Evolutionary conservation across 2,113 vertebrate species (phyloP).

Genomic region (Podiceps cristatus): DNA sequence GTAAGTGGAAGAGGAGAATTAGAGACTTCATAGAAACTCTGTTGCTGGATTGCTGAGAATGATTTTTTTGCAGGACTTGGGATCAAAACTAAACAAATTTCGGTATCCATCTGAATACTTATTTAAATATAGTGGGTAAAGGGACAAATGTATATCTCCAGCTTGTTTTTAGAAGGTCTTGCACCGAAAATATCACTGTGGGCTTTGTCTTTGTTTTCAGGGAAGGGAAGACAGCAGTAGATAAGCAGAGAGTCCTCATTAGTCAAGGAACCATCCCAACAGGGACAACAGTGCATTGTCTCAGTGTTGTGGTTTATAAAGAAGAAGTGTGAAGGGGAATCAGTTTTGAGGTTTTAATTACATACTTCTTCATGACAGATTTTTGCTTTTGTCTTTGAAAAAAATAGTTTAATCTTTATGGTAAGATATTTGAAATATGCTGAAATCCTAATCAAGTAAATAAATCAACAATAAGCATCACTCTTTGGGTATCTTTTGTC

Average conservation of each 20-base stretch:
- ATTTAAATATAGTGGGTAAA: background rate
- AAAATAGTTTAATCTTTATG: background rate
- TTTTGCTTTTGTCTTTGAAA: background rate
- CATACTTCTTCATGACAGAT: background rate
- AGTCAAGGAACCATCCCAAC: background rate
- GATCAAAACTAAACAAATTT: background rate
- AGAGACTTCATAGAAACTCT: background rate
- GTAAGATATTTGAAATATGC: background rate
- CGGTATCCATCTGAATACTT: background rate
- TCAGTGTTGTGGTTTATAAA: background rate
- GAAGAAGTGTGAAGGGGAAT: background rate
- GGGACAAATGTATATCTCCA: background rate
- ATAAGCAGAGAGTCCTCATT: background rate
- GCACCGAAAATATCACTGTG: background rate
- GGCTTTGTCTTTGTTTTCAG: background rate
- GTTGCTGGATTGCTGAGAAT: background rate
- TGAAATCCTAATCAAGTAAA: background rate
- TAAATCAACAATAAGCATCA: background rate
- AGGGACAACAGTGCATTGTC: background rate
- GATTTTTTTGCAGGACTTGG: background rate
- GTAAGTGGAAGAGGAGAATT: background rate
- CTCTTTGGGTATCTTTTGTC: background rate
- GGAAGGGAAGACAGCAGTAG: background rate
- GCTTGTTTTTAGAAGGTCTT: background rate
- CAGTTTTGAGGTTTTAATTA: background rate